phyloP scores from a whole-genome alignment of 1,140 invertebrate genomes.

The Halotydeus destructor region DNA sequence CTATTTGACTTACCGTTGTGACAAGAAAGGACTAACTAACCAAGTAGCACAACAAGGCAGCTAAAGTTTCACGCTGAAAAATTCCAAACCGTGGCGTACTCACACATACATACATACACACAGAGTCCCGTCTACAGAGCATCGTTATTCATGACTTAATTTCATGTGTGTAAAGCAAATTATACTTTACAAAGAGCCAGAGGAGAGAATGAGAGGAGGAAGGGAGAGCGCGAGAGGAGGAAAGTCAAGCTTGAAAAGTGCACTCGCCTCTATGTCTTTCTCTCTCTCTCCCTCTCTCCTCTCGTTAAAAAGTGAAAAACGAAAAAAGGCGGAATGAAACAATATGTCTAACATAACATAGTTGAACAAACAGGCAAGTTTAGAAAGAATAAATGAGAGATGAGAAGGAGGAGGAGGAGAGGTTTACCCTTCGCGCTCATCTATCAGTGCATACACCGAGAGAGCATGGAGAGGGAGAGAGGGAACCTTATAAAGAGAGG shows the following conservation, averaged over 20 bases:
- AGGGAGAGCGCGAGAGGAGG: not conserved
- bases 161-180: conserved; percentile 7
- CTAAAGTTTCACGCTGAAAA: conserved; percentile 1
- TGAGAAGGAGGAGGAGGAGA: too few species aligned
- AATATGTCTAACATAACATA: not conserved
- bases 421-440: too few species aligned
- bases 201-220: not conserved
- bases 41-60: not conserved
- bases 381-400: too few species aligned
- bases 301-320: not conserved
- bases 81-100: conserved; percentile 1
- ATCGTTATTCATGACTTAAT: conserved; percentile 5
- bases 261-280: not conserved
- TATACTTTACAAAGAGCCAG: conserved; percentile 1
- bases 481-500: too few species aligned
- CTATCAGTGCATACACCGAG: too few species aligned
- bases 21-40: too few species aligned
- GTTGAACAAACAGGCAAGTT: too few species aligned
- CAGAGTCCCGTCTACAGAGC: not conserved
- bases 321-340: not conserved
- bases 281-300: not conserved
- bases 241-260: not conserved
- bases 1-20: too few species aligned
- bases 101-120: not conserved
- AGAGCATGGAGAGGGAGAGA: too few species aligned